Conservation (phyloP, 2,113 vertebrate species). For the Tyto alba region DNA sequence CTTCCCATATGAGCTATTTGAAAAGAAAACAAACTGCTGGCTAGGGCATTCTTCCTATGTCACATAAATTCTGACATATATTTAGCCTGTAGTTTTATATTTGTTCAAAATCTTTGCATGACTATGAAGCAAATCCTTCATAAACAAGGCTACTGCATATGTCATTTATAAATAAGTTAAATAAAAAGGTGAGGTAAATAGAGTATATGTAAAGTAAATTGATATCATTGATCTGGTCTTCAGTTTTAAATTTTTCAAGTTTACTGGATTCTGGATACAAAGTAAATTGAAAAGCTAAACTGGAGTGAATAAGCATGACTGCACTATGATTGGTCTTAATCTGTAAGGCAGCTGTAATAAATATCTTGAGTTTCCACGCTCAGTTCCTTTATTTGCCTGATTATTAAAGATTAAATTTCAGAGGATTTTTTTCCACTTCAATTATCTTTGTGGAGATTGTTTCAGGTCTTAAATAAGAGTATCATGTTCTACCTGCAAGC, state of each 20-base stretch:
- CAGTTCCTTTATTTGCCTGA: not conserved
- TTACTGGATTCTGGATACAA: not conserved
- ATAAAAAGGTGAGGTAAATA: not conserved
- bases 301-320: not conserved
- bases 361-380: not conserved
- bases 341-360: not conserved
- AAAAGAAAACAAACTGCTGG: not conserved
- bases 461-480: not conserved
- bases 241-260: not conserved
- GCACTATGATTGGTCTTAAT: not conserved
- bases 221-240: not conserved
- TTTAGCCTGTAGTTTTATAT: not conserved
- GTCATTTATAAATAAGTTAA: not conserved
- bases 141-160: not conserved
- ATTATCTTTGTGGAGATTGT: not conserved
- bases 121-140: not conserved
- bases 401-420: not conserved
- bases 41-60: not conserved
- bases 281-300: not conserved
- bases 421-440: not conserved
- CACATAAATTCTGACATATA: not conserved
- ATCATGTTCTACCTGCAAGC: not conserved
- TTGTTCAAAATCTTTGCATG: not conserved
- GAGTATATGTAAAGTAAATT: not conserved
- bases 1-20: not conserved